Conservation (phyloP, 2,888 invertebrate species). For the Lysandra coridon region DNA sequence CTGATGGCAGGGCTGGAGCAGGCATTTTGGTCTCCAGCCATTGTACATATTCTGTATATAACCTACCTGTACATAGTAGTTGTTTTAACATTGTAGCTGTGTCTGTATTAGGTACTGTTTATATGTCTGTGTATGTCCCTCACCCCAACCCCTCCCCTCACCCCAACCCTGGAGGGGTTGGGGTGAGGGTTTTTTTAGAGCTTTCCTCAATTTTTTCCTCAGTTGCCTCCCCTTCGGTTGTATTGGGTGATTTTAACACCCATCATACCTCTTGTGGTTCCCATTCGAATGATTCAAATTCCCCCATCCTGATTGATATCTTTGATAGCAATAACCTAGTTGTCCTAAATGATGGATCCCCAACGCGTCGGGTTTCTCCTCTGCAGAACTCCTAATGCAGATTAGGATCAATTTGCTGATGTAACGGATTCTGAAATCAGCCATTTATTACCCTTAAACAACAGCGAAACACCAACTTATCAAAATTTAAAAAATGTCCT, state of each 20-base stretch:
- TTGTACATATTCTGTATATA: constrained; percentile 2
- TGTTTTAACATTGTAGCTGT: neutral
- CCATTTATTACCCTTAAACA: neutral
- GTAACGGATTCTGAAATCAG: too few relatives aligned
- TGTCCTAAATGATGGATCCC: neutral
- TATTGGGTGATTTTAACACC: too few relatives aligned
- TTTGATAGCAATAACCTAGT: too few relatives aligned
- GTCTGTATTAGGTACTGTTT: neutral
- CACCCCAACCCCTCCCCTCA: neutral
- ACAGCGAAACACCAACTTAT: neutral
- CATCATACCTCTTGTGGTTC: too few relatives aligned
- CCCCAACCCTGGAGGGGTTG: too few relatives aligned
- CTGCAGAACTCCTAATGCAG: neutral
- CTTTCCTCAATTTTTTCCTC: neutral
- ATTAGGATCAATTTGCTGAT: neutral
- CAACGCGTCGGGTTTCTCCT: neutral
- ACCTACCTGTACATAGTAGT: neutral
- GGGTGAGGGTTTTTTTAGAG: neutral
- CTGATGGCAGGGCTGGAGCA: too few relatives aligned
- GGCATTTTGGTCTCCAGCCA: too few relatives aligned
- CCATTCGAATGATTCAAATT: too few relatives aligned
- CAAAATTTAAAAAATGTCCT: neutral
- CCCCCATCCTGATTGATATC: too few relatives aligned
- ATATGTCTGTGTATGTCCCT: neutral
- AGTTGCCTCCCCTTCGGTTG: neutral